phyloP scores from a whole-genome alignment of 2,113 vertebrate genomes.

The Pteruthius melanotis region DNA sequence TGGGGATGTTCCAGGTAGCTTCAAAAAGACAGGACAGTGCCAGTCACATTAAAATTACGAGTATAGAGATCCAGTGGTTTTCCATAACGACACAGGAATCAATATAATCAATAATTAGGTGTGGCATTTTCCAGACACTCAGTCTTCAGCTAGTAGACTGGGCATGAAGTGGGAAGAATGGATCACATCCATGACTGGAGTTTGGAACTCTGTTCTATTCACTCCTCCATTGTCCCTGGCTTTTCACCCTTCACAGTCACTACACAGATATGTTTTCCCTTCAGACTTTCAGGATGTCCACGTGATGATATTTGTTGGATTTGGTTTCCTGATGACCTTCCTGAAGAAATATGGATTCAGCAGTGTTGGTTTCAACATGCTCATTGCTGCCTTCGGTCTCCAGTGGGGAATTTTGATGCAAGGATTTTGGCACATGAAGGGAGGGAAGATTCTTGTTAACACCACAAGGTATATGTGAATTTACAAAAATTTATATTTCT shows the following conservation, averaged over 20 bases:
- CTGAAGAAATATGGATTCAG: slow-evolving; percentile 93
- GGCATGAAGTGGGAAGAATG: background rate
- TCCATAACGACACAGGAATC: background rate
- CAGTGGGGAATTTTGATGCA: slow-evolving; percentile 90
- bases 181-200: background rate
- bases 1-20: background rate
- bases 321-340: slow-evolving; percentile 98
- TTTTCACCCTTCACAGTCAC: background rate
- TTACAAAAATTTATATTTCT: background rate
- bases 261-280: background rate
- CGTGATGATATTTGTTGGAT: slow-evolving; percentile 96
- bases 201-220: background rate
- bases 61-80: background rate
- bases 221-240: background rate
- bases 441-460: slow-evolving; percentile 70
- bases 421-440: slow-evolving; percentile 74
- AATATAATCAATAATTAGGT: background rate
- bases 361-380: slow-evolving; percentile 88
- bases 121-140: background rate
- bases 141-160: background rate
- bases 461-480: slow-evolving; percentile 71
- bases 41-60: background rate
- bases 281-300: slow-evolving; percentile 96
- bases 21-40: background rate
- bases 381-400: slow-evolving; percentile 91